These are phyloP conservation scores for Ceuthmochares aereus DNA, from an alignment of 2,113 vertebrate genomes.

Conservation along the genomic window DNA sequence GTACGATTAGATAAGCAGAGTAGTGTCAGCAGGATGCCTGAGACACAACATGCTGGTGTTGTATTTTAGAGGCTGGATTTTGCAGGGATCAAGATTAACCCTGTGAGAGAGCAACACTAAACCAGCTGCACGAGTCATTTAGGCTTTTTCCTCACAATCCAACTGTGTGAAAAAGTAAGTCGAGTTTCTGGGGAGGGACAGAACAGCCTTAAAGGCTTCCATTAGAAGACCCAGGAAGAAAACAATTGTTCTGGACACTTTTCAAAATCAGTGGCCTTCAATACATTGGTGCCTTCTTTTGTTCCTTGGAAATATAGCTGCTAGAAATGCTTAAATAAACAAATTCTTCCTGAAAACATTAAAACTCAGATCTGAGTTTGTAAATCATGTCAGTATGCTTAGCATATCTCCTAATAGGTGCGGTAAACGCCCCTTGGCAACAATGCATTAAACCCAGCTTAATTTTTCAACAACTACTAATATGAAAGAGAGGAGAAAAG, in stretches of 20 bases:
- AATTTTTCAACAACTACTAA: neutral
- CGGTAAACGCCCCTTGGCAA: neutral
- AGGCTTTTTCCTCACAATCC: neutral
- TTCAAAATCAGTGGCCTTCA: neutral
- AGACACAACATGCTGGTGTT: neutral
- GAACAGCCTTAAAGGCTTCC: neutral
- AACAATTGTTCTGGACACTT: neutral
- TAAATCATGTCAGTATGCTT: neutral
- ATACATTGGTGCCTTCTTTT: neutral
- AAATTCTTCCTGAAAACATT: neutral
- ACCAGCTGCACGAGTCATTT: neutral
- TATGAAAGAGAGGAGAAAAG: neutral
- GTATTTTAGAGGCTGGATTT: neutral
- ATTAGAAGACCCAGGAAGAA: neutral
- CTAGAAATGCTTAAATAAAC: neutral
- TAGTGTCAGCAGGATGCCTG: slow-evolving; percentile 22
- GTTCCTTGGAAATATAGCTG: neutral
- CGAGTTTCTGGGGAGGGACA: neutral
- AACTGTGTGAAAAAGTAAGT: neutral
- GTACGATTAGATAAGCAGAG: slow-evolving; percentile 6
- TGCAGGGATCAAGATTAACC: neutral
- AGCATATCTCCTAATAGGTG: neutral
- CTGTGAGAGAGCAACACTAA: neutral
- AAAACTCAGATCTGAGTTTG: neutral
- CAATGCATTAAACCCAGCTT: neutral